Evolutionary conservation across 2,113 vertebrate species (phyloP), one percentile per base, ranked within the genome.

Genomic region (Pandion haliaetus): DNA sequence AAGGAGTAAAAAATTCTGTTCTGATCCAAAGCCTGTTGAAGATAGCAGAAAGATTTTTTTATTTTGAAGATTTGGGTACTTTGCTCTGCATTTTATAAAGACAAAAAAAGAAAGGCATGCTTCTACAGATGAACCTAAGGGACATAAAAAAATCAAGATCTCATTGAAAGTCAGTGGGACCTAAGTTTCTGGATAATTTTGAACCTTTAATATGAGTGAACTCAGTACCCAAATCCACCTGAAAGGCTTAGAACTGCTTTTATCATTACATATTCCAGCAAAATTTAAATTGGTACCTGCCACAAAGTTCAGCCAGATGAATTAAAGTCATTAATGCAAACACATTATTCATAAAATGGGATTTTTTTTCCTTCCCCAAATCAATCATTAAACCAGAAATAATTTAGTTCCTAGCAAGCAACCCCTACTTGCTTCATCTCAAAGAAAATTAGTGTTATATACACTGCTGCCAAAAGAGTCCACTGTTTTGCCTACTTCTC

Each of bases 281-380:
- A 95, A 97, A 96, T 94, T 92, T 95, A 95, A 92, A 96, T 97
- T 97, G 83, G 16, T 95, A 88, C 83, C 93, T 96, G 73, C 86
- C 94, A 97, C 76, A 78, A 96, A 97, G 77, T 97, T 98, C 93
- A 89, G 34, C 70, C 62, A 91, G 88, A 93, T 95, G 66, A 95
- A 94, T 95, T 95, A 90, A 98, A 97, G 77, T 96, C 83, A 93
- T 96, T 97, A 98, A 94, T 81, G 71, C 45, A 94, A 95, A 96
- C 78, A 85, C 31, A 90, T 96, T 97, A 89, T 93, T 97, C 88
- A 88, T 89, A 97, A 97, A 97, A 69, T 9, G 9, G 80, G 76
- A 31, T 17, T 57, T 90, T 82, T 90, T 93, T 95, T 93, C 55
- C 23, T 84, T 81, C 20, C 40, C 65, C 69, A 92, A 91, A 96